These are phyloP conservation scores for Pelagia noctiluca DNA, from an alignment of 30 jellyfish, hydroid and myxozoan genomes.

Conservation along the genomic window DNA sequence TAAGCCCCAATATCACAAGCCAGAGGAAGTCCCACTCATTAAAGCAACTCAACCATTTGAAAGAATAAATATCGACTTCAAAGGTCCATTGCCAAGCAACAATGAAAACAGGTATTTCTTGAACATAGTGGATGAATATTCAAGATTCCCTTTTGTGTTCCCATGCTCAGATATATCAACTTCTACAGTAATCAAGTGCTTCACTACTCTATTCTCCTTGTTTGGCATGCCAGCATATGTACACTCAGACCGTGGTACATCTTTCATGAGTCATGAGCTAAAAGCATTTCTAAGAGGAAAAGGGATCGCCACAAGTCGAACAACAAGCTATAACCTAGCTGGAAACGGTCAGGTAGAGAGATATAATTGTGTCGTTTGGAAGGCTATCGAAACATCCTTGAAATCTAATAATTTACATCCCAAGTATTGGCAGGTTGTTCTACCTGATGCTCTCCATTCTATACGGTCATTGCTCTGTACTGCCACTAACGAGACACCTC, in stretches of 20 bases:
- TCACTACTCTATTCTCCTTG: conserved; percentile 43
- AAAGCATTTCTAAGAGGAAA: conserved; percentile 14
- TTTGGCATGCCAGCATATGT: conserved; percentile 77
- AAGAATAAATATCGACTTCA: no score
- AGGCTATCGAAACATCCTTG: conserved; percentile 39
- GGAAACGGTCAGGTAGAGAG: conserved; percentile 70
- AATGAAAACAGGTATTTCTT: no score
- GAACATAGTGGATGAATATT: no score
- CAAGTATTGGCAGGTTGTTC: conserved; percentile 56
- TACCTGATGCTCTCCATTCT: conserved; percentile 78
- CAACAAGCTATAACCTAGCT: conserved; percentile 39
- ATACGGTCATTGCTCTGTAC: conserved; percentile 66
- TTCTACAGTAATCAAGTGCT: conserved; percentile 58
- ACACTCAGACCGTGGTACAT: conserved; percentile 81
- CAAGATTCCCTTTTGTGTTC: conserved; percentile 72
- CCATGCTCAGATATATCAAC: conserved; percentile 57
- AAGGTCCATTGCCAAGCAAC: no score
- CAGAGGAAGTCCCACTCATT: no score
- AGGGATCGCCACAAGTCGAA: conserved; percentile 72
- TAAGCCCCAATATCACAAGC: conserved; percentile 17
- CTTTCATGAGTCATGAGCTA: conserved; percentile 52
- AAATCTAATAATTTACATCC: conserved; percentile 31
- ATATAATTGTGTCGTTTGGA: conserved; percentile 66
- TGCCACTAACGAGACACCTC: conserved; percentile 71
- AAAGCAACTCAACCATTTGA: no score